phyloP scores from a whole-genome alignment of 2,888 invertebrate species.

The Cataglyphis altisquamis region DNA sequence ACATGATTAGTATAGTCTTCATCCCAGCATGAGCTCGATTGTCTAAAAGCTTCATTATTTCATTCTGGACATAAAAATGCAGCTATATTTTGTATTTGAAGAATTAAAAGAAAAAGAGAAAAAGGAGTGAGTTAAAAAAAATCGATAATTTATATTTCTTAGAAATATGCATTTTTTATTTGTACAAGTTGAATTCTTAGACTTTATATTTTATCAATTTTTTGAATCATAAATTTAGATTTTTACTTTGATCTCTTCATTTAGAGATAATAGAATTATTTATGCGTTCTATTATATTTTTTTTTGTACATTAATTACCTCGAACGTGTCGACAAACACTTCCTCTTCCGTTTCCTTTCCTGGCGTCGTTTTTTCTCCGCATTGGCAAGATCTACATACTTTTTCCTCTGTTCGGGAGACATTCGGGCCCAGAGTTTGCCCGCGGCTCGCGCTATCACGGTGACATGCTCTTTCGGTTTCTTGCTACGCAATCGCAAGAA shows the following conservation, averaged over 20 bases:
- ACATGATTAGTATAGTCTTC: not conserved
- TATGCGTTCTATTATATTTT: not conserved
- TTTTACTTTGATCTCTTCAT: not conserved
- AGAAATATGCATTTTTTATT: not conserved
- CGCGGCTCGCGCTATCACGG: conserved; percentile 80
- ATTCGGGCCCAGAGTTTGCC: conserved; percentile 82
- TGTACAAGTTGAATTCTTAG: not conserved
- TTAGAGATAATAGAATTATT: not conserved
- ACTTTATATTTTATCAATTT: not conserved
- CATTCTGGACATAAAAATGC: conserved; percentile 25
- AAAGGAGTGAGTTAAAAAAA: not conserved
- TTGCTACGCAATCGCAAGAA: conserved; percentile 79
- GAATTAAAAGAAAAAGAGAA: not conserved
- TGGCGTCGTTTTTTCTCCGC: conserved; percentile 81
- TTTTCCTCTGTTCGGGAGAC: conserved; percentile 78
- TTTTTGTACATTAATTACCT: conserved; percentile 37
- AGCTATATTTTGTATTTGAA: not conserved
- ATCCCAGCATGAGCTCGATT: not conserved
- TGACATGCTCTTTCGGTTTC: conserved; percentile 78
- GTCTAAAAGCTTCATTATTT: conserved; percentile 8
- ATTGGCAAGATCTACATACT: conserved; percentile 82
- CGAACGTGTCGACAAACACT: not conserved
- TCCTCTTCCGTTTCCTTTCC: conserved; percentile 69
- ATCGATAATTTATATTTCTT: not conserved
- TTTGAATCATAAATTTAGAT: not conserved